These are phyloP conservation scores for Notothenia coriiceps DNA, from an alignment of 2,113 vertebrate genomes.

Conservation along the genomic window DNA sequence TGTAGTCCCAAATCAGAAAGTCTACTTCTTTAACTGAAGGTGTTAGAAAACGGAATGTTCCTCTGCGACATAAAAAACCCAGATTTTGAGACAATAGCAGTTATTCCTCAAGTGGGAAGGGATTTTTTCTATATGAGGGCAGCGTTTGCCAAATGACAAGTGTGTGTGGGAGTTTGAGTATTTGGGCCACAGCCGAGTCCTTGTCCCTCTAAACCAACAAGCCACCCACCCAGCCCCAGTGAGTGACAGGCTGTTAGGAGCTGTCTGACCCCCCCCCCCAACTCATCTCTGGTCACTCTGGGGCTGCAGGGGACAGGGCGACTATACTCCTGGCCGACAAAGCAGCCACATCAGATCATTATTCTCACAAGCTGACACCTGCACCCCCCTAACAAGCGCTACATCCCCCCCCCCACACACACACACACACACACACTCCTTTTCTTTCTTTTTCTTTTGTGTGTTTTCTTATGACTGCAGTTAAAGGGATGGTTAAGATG, in stretches of 20 bases:
- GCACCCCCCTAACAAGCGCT: not conserved
- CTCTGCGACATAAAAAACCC: not conserved
- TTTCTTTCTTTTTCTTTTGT: conserved; percentile 15
- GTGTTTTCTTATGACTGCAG: conserved; percentile 1
- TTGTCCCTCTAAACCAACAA: conserved; percentile 44
- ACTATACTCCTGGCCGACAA: conserved; percentile 57
- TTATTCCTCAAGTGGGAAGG: not conserved
- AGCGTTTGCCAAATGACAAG: not conserved
- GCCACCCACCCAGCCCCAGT: conserved; percentile 25
- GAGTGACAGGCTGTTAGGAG: conserved; percentile 72
- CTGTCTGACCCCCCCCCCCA: conserved; percentile 55
- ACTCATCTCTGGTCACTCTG: conserved; percentile 51
- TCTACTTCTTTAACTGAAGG: conserved; percentile 36
- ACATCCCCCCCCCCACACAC: too few species aligned
- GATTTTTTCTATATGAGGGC: not conserved
- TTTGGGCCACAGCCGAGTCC: conserved; percentile 35
- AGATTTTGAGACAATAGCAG: not conserved
- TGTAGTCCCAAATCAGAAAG: conserved; percentile 47
- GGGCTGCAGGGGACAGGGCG: conserved; percentile 67
- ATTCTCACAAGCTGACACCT: conserved; percentile 56
- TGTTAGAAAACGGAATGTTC: conserved; percentile 13
- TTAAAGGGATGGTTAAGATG: not conserved
- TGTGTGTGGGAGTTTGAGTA: conserved; percentile 20
- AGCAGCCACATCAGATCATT: conserved; percentile 63
- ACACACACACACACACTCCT: too few species aligned